A percentile compares a stretch with the other conserved stretches of the same genome.
Conservation (phyloP, 1,140 invertebrate genomes). For the Drosophila ogumai region DNA sequence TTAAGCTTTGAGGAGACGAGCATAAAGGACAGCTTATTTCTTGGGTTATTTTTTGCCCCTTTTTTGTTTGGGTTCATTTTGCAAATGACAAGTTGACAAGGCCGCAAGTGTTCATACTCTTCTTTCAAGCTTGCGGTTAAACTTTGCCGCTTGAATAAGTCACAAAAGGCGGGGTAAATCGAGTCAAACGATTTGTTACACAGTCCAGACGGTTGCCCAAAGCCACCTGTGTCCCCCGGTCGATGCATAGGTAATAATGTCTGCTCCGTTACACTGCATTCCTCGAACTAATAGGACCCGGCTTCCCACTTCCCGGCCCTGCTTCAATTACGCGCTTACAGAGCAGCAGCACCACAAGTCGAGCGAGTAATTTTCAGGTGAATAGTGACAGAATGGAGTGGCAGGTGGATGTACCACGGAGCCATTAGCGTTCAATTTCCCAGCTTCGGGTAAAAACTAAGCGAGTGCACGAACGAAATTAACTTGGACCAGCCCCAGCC, state of each 20-base stretch:
- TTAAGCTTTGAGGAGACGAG: not conserved
- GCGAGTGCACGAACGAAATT: constrained; percentile 23
- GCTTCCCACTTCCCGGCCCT: not conserved
- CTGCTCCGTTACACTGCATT: not conserved
- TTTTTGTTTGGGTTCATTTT: not conserved
- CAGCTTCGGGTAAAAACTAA: constrained; percentile 23
- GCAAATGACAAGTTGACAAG: not conserved
- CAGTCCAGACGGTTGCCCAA: not conserved
- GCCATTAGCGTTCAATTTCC: constrained; percentile 49
- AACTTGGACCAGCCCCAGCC: constrained; percentile 14
- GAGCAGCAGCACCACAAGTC: constrained; percentile 20
- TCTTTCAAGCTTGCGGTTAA: not conserved
- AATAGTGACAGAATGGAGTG: constrained; percentile 23
- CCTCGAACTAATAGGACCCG: constrained; percentile 15
- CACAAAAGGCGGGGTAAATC: constrained; percentile 1
- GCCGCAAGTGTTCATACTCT: not conserved
- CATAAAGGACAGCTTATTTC: not conserved
- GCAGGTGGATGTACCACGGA: not conserved
- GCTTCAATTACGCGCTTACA: constrained; percentile 3
- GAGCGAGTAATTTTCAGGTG: constrained; percentile 6
- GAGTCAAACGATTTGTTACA: constrained; percentile 1
- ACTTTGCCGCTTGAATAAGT: constrained; percentile 2
- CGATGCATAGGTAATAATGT: not conserved
- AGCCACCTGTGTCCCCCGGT: not conserved
- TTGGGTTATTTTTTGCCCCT: not conserved